Evolutionary conservation across 2,797 vertebrate species (phyloP).

Genomic region (Melopsittacus undulatus): DNA sequence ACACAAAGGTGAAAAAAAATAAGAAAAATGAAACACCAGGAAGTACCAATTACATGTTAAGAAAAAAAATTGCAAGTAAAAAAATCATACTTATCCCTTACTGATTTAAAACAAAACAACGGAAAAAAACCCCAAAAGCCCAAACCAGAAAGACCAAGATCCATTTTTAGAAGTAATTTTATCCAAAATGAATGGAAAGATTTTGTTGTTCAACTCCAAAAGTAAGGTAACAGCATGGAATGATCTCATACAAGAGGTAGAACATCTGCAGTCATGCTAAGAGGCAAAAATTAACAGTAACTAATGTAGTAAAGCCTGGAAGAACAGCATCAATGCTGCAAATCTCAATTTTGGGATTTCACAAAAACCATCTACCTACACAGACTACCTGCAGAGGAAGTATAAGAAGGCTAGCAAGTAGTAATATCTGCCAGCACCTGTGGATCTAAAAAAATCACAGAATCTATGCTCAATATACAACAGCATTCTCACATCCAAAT

Average conservation of each 20-base stretch:
- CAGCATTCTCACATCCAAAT: neutral
- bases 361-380: neutral
- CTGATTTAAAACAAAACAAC: neutral
- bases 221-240: neutral
- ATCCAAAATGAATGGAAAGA: neutral
- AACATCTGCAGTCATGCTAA: neutral
- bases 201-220: neutral
- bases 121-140: neutral
- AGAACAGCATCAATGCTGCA: rapidly evolving
- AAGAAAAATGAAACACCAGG: neutral
- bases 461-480: neutral
- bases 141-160: neutral
- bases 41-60: neutral
- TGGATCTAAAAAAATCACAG: neutral
- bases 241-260: neutral
- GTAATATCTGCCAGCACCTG: neutral
- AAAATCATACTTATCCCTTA: neutral
- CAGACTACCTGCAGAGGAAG: neutral
- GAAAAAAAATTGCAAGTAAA: neutral
- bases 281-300: neutral
- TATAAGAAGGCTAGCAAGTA: neutral
- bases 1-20: neutral
- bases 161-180: neutral
- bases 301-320: neutral
- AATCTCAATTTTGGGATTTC: neutral